Conservation (phyloP, 2,888 invertebrate species). For the Chironomus tentans region DNA sequence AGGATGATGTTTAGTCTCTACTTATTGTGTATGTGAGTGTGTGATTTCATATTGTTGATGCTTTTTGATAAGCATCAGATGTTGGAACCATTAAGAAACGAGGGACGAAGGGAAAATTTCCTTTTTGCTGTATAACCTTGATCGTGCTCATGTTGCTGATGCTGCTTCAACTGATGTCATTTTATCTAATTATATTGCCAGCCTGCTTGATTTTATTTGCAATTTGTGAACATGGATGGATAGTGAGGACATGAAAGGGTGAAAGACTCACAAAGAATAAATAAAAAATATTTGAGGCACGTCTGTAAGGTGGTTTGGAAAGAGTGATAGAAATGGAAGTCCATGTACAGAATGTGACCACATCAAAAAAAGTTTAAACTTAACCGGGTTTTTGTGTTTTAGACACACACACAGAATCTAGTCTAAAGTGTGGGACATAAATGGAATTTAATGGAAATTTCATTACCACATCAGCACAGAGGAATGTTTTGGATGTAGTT, state of each 20-base stretch:
- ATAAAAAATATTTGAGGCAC: background rate
- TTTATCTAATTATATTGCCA: conserved; percentile 1
- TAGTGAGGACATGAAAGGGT: no score
- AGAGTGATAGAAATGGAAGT: background rate
- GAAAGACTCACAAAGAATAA: background rate
- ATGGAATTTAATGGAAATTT: conserved; percentile 14
- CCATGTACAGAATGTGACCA: conserved; percentile 23
- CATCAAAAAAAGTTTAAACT: conserved; percentile 21
- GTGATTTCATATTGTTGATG: background rate
- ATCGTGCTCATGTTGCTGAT: background rate
- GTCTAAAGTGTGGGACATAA: background rate
- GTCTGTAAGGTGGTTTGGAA: background rate
- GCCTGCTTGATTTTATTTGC: background rate
- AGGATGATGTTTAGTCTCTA: background rate
- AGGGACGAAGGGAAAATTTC: background rate
- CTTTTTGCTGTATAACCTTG: background rate
- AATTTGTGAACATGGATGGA: background rate
- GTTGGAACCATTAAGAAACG: background rate
- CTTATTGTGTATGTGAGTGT: background rate
- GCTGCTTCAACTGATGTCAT: background rate
- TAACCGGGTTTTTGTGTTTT: background rate
- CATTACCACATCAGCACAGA: background rate
- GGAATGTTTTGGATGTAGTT: background rate
- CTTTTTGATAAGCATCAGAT: background rate
- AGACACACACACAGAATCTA: background rate